These are phyloP conservation scores for Anguilla megastoma DNA, from an alignment of 2,797 vertebrate genomes.

Conservation along the genomic window DNA sequence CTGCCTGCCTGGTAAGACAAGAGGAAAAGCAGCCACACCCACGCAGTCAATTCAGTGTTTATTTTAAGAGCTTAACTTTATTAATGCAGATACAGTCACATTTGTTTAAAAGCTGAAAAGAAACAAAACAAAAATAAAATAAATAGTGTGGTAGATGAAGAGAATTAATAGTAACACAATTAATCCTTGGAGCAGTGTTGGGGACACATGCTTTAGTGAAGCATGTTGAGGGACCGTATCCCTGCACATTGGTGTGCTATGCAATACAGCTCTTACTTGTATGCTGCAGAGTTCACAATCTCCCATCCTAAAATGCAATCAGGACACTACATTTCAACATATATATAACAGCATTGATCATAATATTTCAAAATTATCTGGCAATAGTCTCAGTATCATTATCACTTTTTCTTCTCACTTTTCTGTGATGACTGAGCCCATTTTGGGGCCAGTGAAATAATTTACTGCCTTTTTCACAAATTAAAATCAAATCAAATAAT, in stretches of 20 bases:
- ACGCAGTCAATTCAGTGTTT: constrained; percentile 43
- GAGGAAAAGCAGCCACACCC: not conserved
- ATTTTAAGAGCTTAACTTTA: constrained; percentile 82
- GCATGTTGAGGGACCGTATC: constrained; percentile 65
- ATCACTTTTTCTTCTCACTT: too few relatives aligned
- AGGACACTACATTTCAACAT: constrained; percentile 70
- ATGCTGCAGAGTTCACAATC: constrained; percentile 37
- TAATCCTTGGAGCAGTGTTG: constrained; percentile 61
- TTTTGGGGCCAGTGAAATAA: constrained; percentile 75
- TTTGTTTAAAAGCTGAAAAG: constrained; percentile 60
- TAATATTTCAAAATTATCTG: too few relatives aligned
- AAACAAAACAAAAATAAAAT: constrained; percentile 14
- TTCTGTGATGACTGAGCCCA: constrained; percentile 61
- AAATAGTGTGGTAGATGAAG: constrained; percentile 54
- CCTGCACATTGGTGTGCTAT: constrained; percentile 50
- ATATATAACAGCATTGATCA: too few relatives aligned
- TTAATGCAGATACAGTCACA: constrained; percentile 75
- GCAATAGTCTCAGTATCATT: not conserved
- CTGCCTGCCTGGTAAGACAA: not conserved
- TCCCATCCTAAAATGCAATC: constrained; percentile 68
- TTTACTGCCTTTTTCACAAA: constrained; percentile 38
- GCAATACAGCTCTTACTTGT: not conserved
- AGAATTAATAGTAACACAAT: constrained; percentile 62
- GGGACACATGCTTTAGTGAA: constrained; percentile 19
- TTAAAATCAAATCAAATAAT: not conserved